These are phyloP conservation scores for Phyllotreta striolata DNA, from an alignment of 2,888 invertebrate genomes.

Conservation along the genomic window DNA sequence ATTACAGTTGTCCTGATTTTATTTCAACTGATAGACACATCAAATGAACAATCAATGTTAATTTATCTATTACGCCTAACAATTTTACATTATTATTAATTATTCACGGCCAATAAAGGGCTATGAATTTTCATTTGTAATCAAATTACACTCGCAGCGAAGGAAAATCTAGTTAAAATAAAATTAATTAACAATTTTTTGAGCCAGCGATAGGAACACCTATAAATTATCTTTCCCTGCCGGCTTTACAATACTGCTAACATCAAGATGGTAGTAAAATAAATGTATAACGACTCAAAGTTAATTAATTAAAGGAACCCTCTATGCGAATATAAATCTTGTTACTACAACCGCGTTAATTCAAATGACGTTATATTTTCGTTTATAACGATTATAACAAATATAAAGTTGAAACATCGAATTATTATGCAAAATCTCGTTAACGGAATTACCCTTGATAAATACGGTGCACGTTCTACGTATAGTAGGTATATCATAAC, in stretches of 20 bases:
- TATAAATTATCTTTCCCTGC: slow-evolving; percentile 34
- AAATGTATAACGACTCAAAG: slow-evolving; percentile 36
- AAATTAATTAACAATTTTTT: slow-evolving; percentile 17
- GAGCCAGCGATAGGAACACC: slow-evolving; percentile 10
- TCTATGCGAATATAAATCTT: slow-evolving; percentile 37
- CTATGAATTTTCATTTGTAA: not conserved
- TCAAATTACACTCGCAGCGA: too few species aligned
- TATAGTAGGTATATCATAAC: too few species aligned
- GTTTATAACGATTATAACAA: slow-evolving; percentile 20
- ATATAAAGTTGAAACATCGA: slow-evolving; percentile 11
- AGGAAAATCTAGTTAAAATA: slow-evolving; percentile 4
- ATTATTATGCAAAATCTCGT: too few species aligned
- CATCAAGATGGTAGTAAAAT: slow-evolving; percentile 37
- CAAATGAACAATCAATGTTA: too few species aligned
- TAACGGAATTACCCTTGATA: too few species aligned
- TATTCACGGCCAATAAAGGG: not conserved
- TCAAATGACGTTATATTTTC: slow-evolving; percentile 34
- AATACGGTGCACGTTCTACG: too few species aligned
- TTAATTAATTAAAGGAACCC: slow-evolving; percentile 38
- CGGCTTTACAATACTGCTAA: slow-evolving; percentile 34
- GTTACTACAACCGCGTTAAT: slow-evolving; percentile 32
- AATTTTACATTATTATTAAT: not conserved
- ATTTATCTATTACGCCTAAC: too few species aligned
- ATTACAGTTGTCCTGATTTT: slow-evolving; percentile 16
- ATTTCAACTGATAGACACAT: not conserved